Evolutionary conservation across 2,888 invertebrate genomes (phyloP), one percentile per base, ranked within the genome.

Genomic region (Caenorhabditis afra): DNA sequence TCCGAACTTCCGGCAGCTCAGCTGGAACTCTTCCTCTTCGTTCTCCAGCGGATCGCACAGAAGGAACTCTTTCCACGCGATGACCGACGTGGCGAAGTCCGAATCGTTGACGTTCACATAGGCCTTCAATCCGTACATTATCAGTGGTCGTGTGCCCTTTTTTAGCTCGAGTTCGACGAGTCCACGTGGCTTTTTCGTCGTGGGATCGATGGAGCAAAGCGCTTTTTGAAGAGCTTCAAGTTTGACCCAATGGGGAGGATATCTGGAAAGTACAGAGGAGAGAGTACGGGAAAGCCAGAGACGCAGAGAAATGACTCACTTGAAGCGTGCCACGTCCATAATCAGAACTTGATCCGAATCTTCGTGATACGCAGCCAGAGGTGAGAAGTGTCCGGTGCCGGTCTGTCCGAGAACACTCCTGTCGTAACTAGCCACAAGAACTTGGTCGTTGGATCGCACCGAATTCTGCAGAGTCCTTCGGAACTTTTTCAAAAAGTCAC

Each of bases 301-400:
- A 29, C 29, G 29, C 4, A 29, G 7, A 29, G 47, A 58, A 58
- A 18, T 3, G 14, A 18, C 22, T 7, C 41, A 91, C 81, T 91
- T 91, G 86, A 91, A 91, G 64, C 91, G 81, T 5, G 91, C 91
- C 0, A 91, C 91, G 82, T 91, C 91, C 79, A 91, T 76, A 22
- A 91, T 89, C 41, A 91, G 80, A 1, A 90, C 85, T 45, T 82
- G 67, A 76, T 91, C 91, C 20, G 82, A 79, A 3, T 66, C 86
- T 0, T 86, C 83, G 66, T 91, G 90, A 73, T 91, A 91, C 0
- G 91, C 91, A 14, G 89, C 91, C 5, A 77, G 29, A 1, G 91
- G 90, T 8, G 90, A 90, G 79, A 90, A 91, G 71, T 91, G 91
- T 0, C 78, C 79, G 53, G 86, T 84, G n/a, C 91, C 91, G 0